These are phyloP conservation scores for Chloropsis cyanopogon DNA, from an alignment of 2,113 vertebrate species.

Conservation along the genomic window DNA sequence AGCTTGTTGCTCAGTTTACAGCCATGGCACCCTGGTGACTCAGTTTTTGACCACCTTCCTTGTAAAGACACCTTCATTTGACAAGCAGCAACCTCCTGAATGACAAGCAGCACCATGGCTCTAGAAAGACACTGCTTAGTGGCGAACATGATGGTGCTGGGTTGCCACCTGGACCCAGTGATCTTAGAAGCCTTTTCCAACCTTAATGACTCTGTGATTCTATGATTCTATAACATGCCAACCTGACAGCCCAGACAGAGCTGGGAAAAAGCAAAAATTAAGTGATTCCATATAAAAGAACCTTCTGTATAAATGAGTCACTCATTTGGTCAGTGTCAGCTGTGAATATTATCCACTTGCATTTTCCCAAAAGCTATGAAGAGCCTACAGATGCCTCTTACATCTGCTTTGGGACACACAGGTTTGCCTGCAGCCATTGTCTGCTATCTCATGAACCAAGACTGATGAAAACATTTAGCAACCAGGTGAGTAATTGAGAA, in stretches of 20 bases:
- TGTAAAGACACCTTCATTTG: neutral
- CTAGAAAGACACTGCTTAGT: neutral
- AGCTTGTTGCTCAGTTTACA: neutral
- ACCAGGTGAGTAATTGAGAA: neutral
- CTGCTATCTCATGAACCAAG: neutral
- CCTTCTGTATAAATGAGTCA: neutral
- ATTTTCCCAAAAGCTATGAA: neutral
- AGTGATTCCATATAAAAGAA: neutral
- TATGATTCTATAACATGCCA: neutral
- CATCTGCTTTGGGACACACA: neutral
- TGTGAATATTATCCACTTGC: neutral
- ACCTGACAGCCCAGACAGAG: neutral
- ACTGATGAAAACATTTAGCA: neutral
- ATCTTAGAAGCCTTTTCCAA: neutral
- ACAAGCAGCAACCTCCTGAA: neutral
- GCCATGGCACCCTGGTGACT: neutral
- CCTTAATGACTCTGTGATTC: neutral
- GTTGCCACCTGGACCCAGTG: neutral
- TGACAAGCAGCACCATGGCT: neutral
- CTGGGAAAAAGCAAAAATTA: neutral
- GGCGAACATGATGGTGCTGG: neutral
- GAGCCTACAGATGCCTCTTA: neutral
- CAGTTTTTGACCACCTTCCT: neutral
- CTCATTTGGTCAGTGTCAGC: neutral
- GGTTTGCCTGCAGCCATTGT: neutral